These are phyloP conservation scores for Tanypteryx hageni DNA, from an alignment of 2,888 invertebrate species.

Conservation along the genomic window DNA sequence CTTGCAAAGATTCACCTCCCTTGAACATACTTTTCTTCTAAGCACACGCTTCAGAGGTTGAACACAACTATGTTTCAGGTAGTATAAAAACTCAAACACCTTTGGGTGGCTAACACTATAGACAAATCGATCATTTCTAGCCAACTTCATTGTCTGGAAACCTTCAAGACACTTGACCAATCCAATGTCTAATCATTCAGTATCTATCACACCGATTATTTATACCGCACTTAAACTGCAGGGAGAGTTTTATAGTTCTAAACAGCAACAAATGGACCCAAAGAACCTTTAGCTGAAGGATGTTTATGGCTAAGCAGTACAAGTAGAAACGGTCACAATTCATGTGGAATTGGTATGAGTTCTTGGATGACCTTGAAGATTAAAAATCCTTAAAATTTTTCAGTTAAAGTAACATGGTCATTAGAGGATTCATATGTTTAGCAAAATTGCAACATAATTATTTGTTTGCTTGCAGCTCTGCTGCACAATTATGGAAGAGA, in stretches of 20 bases:
- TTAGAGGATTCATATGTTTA: background rate
- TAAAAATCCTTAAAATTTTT: background rate
- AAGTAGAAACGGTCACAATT: background rate
- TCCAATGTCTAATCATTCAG: background rate
- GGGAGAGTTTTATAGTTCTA: background rate
- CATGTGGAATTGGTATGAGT: background rate
- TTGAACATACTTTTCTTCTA: background rate
- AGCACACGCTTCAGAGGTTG: background rate
- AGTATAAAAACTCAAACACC: background rate
- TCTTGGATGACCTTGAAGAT: background rate
- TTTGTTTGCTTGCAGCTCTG: background rate
- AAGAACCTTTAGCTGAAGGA: constrained; percentile 9
- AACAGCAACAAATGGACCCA: constrained; percentile 13
- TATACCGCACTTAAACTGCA: constrained; percentile 4
- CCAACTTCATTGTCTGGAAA: background rate
- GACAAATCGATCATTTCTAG: background rate
- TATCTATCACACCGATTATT: background rate
- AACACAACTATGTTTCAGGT: constrained; percentile 18
- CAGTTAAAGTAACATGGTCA: no score
- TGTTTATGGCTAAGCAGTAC: background rate
- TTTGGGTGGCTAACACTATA: background rate
- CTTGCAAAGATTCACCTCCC: background rate
- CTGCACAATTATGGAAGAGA: background rate
- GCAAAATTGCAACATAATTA: background rate
- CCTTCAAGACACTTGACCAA: constrained; percentile 2